Base-by-base conservation (phyloP, 2,888 invertebrate species). In the Campoletis raptor region DNA sequence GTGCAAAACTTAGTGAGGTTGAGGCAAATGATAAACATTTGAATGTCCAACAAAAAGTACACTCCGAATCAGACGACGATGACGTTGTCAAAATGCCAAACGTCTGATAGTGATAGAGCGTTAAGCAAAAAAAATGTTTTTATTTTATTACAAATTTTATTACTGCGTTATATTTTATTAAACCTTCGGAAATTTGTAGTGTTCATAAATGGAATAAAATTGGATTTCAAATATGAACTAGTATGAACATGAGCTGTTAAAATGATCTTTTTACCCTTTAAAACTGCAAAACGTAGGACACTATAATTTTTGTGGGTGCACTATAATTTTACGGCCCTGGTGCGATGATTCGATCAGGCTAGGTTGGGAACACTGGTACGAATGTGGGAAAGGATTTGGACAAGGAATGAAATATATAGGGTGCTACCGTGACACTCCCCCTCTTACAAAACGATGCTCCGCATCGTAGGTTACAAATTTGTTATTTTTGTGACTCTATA, bases 41-140 rank as follows among this genome's bases (percentile, higher is more conserved):
- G 42, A 42, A 42, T 42, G 42, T 6, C 42, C 42, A 42, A 42
- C 48, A 85, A 3, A 54, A 85, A 37, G 48, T 42, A 6, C 42
- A 42, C 42, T 42, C 42, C 72, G 15, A 66, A 81, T 54, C 54
- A 18, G 54, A 54, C 2, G 54, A 54, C 21, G 54, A 54, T n/a
- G n/a, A 54, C 54, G 18, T n/a, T n/a, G n/a, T n/a, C n/a, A n/a
- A n/a, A n/a, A n/a, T n/a, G n/a, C n/a, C n/a, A n/a, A n/a, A n/a
- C n/a, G n/a, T n/a, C n/a, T n/a, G n/a, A n/a, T n/a, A n/a, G n/a
- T n/a, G n/a, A n/a, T n/a, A n/a, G n/a, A 54, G 6, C n/a, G 21
- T 2, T 54, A 54, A 4, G 54, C 42, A n/a, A n/a, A 54, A 54
- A 21, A 21, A 54, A 54, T 54, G 54, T 54, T n/a, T 5, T n/a